Evolutionary conservation across 2,113 vertebrate species (phyloP).

Genomic region (Ptyas mucosa): DNA sequence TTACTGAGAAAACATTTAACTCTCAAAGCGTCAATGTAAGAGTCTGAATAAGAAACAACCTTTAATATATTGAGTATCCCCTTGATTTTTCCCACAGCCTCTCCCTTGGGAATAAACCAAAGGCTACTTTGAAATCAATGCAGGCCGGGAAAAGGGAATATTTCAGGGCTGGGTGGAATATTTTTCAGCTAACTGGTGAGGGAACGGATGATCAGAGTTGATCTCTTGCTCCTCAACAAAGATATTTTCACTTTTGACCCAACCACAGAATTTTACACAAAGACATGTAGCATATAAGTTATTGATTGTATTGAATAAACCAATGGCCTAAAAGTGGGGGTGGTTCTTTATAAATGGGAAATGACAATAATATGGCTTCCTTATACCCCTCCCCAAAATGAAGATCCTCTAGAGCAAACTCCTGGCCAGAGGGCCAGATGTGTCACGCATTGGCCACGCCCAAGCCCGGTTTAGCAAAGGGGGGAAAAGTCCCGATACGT

Average conservation of each 20-base stretch:
- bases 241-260: not conserved
- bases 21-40: not conserved
- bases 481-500: no score
- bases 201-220: not conserved
- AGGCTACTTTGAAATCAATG: not conserved
- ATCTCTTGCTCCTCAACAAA: not conserved
- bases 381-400: no score
- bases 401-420: no score
- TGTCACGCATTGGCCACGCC: no score
- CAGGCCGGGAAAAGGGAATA: not conserved
- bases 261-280: not conserved
- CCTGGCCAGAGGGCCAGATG: no score
- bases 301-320: no score
- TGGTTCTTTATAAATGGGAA: no score
- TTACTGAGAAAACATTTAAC: not conserved
- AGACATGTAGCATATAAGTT: no score
- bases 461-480: no score
- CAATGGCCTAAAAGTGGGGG: no score
- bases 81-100: not conserved
- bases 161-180: not conserved
- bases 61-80: not conserved
- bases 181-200: not conserved
- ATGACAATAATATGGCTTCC: no score
- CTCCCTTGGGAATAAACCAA: not conserved
- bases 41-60: not conserved